These are phyloP conservation scores for Batillaria attramentaria DNA, from an alignment of 1,140 invertebrate genomes.

Conservation along the genomic window DNA sequence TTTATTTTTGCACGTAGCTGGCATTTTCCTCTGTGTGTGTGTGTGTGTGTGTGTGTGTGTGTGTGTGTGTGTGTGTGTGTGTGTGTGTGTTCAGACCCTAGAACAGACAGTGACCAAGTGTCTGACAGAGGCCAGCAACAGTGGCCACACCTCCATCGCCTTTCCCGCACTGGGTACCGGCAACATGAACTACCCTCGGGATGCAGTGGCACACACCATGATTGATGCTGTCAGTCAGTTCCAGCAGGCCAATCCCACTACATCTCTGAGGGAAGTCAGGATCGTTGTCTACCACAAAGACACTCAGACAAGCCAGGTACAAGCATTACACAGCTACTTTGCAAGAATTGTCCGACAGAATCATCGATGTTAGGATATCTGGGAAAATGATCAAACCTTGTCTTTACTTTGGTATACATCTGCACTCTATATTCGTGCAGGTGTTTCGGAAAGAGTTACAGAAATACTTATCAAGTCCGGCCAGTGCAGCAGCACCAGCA, in stretches of 20 bases:
- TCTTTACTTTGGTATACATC: too few relatives aligned
- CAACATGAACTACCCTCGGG: conserved; percentile 41
- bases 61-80: not conserved
- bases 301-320: conserved; percentile 31
- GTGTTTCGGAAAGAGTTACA: too few relatives aligned
- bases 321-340: too few relatives aligned
- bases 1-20: too few relatives aligned
- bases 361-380: too few relatives aligned
- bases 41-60: not conserved
- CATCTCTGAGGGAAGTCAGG: not conserved
- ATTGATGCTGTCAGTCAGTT: conserved; percentile 34
- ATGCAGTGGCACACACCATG: conserved; percentile 42
- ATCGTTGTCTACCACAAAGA: conserved; percentile 28
- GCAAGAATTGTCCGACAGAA: too few relatives aligned
- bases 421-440: too few relatives aligned
- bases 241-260: not conserved
- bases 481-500: too few relatives aligned
- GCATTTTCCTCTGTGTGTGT: too few relatives aligned
- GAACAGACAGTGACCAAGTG: not conserved
- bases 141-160: not conserved
- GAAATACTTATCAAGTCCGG: too few relatives aligned
- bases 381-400: too few relatives aligned
- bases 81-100: not conserved
- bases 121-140: not conserved
- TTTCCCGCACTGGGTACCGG: conserved; percentile 15